Conservation (phyloP, 2,888 invertebrate genomes). For the Trichogramma dendrolimi region DNA sequence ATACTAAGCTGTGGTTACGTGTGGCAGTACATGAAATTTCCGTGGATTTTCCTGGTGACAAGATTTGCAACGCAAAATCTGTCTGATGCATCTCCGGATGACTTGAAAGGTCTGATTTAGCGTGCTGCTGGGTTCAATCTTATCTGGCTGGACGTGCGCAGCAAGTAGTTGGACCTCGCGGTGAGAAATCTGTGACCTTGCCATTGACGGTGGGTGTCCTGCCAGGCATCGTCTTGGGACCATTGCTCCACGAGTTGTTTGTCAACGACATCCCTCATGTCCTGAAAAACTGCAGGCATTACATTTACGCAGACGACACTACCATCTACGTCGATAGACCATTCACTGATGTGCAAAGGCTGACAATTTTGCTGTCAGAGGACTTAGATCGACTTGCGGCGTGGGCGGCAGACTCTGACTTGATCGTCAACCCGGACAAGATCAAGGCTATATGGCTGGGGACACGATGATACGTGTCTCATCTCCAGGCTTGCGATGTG, state of each 20-base stretch:
- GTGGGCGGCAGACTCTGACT: background rate
- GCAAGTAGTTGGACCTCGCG: background rate
- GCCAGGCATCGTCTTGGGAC: background rate
- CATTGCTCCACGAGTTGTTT: background rate
- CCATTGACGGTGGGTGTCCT: background rate
- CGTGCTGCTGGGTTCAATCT: background rate
- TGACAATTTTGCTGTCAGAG: too few relatives aligned
- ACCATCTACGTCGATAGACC: background rate
- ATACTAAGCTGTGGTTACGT: too few relatives aligned
- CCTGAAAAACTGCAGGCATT: background rate
- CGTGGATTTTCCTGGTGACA: too few relatives aligned
- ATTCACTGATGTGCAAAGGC: background rate
- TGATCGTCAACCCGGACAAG: background rate
- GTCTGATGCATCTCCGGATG: too few relatives aligned
- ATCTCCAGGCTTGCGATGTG: background rate
- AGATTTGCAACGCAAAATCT: too few relatives aligned
- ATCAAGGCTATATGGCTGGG: slow-evolving; percentile 1
- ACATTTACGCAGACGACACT: background rate
- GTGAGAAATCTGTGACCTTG: background rate
- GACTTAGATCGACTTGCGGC: too few relatives aligned
- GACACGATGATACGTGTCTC: background rate
- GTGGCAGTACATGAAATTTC: too few relatives aligned
- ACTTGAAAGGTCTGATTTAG: background rate
- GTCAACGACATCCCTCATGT: background rate
- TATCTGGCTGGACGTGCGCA: background rate